These are phyloP conservation scores for Drosophila oshimai DNA, from an alignment of 1,140 invertebrate genomes.

Conservation along the genomic window DNA sequence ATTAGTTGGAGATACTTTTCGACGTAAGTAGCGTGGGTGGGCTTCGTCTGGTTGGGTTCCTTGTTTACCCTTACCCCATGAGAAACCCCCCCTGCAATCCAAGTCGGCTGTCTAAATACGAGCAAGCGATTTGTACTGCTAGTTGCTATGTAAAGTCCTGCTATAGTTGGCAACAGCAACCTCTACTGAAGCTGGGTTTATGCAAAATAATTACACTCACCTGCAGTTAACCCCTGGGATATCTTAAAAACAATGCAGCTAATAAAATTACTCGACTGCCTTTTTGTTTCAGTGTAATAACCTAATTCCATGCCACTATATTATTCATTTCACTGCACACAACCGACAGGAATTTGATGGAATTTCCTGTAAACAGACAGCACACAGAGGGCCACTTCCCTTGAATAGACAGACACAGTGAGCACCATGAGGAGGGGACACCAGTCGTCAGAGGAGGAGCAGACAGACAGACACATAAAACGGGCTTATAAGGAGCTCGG, in stretches of 20 bases:
- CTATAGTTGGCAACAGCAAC: constrained; percentile 24
- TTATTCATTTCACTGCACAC: constrained; percentile 55
- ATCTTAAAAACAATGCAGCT: constrained; percentile 2
- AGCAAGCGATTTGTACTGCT: constrained; percentile 19
- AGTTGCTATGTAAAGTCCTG: too few relatives aligned
- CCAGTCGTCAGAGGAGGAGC: background rate
- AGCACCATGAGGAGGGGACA: background rate
- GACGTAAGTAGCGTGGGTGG: constrained; percentile 67
- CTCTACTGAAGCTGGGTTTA: constrained; percentile 13
- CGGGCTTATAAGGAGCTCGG: constrained; percentile 28
- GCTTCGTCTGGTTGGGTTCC: constrained; percentile 4
- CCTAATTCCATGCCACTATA: constrained; percentile 42
- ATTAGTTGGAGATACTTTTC: constrained; percentile 71
- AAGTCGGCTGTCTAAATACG: constrained; percentile 40
- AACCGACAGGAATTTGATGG: constrained; percentile 53
- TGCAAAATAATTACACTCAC: constrained; percentile 33
- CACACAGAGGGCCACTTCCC: constrained; percentile 22
- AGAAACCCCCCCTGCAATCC: background rate
- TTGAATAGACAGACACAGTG: constrained; percentile 2
- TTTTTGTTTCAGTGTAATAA: constrained; percentile 48
- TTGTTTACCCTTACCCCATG: background rate
- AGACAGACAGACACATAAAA: constrained; percentile 22
- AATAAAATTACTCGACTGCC: constrained; percentile 20
- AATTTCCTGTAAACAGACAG: constrained; percentile 55
- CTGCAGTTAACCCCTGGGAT: background rate